phyloP scores from a whole-genome alignment of 2,113 vertebrate genomes.

The Cyanistes caeruleus region DNA sequence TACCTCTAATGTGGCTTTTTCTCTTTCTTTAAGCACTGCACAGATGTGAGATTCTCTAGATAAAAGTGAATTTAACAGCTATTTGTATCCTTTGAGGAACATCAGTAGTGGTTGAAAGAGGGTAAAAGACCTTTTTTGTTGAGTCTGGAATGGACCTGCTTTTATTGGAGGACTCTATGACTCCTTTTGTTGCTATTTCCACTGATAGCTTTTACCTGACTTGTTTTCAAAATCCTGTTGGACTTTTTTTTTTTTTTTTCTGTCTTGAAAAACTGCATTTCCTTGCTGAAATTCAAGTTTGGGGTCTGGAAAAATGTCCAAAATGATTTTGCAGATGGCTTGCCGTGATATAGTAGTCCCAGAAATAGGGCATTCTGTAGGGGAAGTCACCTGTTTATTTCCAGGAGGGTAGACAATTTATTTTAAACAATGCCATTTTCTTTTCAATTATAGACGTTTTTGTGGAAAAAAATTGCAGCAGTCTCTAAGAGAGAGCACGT shows the following conservation, averaged over 20 bases:
- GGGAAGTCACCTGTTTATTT: slow-evolving; percentile 36
- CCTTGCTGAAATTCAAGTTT: slow-evolving; percentile 14
- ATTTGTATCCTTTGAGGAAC: slow-evolving; percentile 38
- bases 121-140: slow-evolving; percentile 21
- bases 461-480: background rate
- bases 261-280: background rate
- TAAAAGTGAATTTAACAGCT: slow-evolving; percentile 33
- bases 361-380: background rate
- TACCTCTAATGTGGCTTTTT: background rate
- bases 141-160: slow-evolving; percentile 5
- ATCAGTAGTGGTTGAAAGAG: slow-evolving; percentile 32
- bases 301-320: background rate
- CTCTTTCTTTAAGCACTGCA: background rate
- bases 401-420: slow-evolving; percentile 35
- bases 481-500: slow-evolving; percentile 28
- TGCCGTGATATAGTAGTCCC: background rate
- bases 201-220: slow-evolving; percentile 54
- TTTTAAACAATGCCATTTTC: slow-evolving; percentile 49
- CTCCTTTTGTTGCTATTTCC: slow-evolving; percentile 33
- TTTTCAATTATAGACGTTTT: slow-evolving; percentile 28
- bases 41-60: background rate
- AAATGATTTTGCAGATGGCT: slow-evolving; percentile 11
- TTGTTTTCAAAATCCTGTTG: slow-evolving; percentile 23
- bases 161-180: background rate
- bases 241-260: background rate